Base-by-base conservation (phyloP, 2,797 vertebrate genomes). In the Sarcoramphus papa region DNA sequence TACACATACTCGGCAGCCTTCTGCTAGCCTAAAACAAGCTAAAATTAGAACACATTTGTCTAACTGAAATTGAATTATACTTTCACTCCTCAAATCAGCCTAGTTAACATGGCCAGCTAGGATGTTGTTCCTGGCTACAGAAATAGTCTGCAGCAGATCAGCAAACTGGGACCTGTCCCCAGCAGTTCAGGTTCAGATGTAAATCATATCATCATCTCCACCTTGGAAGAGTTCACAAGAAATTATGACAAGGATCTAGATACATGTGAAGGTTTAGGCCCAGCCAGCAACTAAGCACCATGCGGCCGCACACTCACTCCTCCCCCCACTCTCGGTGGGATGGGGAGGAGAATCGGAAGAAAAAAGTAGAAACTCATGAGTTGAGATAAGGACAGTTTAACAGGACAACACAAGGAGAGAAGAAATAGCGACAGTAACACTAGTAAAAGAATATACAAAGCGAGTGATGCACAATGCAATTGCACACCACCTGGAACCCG, bases 141-240 rank as follows among this genome's bases (percentile, higher is more conserved):
- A 68, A 77, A 54, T 51, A 59, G 22, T 17, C 67, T 54, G 12
- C 23, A 63, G 35, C 28, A 48, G n/a, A 25, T 30, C 28, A 45
- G 35, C 3, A 0, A 59, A 60, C 9, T 28, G 31, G 8, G 21
- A 8, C 5, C 51, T 47, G 16, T 12, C 23, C 21, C 33, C 51
- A 87, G 50, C 7, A 57, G 33, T 25, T 64, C 40, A 64, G 45
- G n/a, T 60, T 59, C 68, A 43, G 18, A 23, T 48, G n/a, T 24
- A 56, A 79, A 86, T 24, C 50, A 50, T 15, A 14, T 3, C 1
- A 2, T 24, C 54, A 54, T 28, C 41, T 75, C 41, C 31, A 72
- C 14, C 30, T 68, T 37, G n/a, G 30, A 76, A 51, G 47, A 43
- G 19, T 47, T 65, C 37, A 72, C 30, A 57, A 64, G 51, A 33